Conservation (phyloP, 2,113 vertebrate genomes). For the Pyxicephalus adspersus region DNA sequence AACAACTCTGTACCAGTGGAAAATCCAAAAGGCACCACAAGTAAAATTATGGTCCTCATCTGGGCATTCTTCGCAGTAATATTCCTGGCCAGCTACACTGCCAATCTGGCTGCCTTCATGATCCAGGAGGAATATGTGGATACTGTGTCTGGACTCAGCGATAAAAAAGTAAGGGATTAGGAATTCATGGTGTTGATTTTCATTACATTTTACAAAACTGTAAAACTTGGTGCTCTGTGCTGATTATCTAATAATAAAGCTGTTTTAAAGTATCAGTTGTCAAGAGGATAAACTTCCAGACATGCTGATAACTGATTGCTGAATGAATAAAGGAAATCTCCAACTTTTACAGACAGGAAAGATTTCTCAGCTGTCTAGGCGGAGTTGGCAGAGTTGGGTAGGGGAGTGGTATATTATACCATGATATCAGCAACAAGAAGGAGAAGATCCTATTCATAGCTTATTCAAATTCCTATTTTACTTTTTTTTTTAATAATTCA, state of each 20-base stretch:
- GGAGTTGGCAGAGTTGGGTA: no score
- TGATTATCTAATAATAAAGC: not conserved
- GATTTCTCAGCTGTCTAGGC: not conserved
- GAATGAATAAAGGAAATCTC: not conserved
- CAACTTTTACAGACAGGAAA: not conserved
- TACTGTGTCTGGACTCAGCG: constrained; percentile 92
- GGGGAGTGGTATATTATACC: not conserved
- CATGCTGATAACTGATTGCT: not conserved
- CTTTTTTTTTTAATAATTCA: not conserved
- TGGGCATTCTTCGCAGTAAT: constrained; percentile 97
- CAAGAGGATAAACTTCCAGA: not conserved
- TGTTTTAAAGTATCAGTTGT: not conserved
- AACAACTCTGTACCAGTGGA: constrained; percentile 96
- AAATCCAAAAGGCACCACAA: constrained; percentile 93
- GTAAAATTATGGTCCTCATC: constrained; percentile 96
- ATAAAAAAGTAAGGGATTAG: constrained; percentile 82
- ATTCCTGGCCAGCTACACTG: constrained; percentile 95
- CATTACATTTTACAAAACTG: not conserved
- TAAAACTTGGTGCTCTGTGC: not conserved
- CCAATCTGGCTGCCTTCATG: constrained; percentile 95
- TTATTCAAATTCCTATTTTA: not conserved
- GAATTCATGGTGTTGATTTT: not conserved
- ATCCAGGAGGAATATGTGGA: constrained; percentile 96
- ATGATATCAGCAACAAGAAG: not conserved
- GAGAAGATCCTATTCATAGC: not conserved